Evolutionary conservation across 2,888 invertebrate genomes (phyloP).

Genomic region (Thera obeliscata): DNA sequence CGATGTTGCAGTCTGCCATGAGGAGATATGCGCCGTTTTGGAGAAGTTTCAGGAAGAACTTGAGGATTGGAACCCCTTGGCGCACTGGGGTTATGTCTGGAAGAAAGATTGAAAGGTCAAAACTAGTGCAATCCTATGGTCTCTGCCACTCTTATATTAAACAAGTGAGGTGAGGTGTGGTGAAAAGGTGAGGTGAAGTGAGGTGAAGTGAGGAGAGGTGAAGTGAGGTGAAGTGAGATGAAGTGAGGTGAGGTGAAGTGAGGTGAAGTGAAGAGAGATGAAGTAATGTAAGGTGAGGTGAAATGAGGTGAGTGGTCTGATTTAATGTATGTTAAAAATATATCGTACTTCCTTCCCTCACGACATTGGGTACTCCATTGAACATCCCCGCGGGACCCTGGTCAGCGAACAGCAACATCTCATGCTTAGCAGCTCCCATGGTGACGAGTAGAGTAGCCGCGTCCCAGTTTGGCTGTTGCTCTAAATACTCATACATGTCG

Average conservation of each 20-base stretch:
- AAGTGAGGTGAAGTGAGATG: too few relatives aligned
- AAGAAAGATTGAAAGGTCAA: conserved; percentile 1
- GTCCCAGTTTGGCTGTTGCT: conserved; percentile 66
- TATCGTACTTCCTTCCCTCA: conserved; percentile 47
- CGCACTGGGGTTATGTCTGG: conserved; percentile 55
- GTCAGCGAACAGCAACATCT: conserved; percentile 67
- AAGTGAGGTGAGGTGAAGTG: too few relatives aligned
- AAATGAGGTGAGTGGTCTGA: too few relatives aligned
- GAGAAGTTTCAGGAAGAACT: conserved; percentile 64
- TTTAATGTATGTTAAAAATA: neutral
- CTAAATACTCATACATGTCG: conserved; percentile 70
- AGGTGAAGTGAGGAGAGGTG: too few relatives aligned
- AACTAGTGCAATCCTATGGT: too few relatives aligned
- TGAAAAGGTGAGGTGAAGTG: too few relatives aligned
- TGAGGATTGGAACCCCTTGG: conserved; percentile 56
- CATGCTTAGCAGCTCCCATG: conserved; percentile 57
- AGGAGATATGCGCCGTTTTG: conserved; percentile 59
- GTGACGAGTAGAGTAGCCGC: conserved; percentile 60
- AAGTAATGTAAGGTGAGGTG: neutral
- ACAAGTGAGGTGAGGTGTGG: too few relatives aligned
- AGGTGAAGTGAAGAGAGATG: too few relatives aligned
- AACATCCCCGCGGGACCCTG: conserved; percentile 69
- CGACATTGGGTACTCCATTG: conserved; percentile 63
- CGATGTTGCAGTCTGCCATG: conserved; percentile 63
- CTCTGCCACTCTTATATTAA: too few relatives aligned